These are phyloP conservation scores for Gymnocheta viridis DNA, from an alignment of 2,888 invertebrate genomes.

Conservation along the genomic window DNA sequence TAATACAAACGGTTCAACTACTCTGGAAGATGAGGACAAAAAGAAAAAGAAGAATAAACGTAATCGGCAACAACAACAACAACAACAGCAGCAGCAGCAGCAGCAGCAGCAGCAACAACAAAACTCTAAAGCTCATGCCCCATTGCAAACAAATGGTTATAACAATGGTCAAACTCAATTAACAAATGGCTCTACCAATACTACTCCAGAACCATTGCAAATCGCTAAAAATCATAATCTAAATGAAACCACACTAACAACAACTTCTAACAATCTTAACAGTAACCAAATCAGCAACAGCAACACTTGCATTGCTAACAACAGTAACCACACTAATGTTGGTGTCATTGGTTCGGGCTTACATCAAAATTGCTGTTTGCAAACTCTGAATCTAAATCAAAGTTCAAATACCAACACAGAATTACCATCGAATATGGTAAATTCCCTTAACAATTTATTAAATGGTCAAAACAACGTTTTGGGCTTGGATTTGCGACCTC, in stretches of 20 bases:
- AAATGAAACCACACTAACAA: conserved; percentile 19
- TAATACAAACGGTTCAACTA: conserved; percentile 55
- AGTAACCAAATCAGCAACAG: conserved; percentile 49
- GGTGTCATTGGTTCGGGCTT: conserved; percentile 80
- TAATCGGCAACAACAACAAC: conserved; percentile 82
- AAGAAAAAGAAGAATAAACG: conserved; percentile 87
- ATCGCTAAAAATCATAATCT: conserved; percentile 13
- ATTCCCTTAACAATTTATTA: conserved; percentile 74
- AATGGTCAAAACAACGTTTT: conserved; percentile 73
- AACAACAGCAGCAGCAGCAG: conserved; percentile 67
- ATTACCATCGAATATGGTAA: conserved; percentile 72
- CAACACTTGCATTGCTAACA: conserved; percentile 52
- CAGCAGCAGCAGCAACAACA: conserved; percentile 60
- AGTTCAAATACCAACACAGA: conserved; percentile 53
- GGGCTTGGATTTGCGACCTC: conserved; percentile 83
- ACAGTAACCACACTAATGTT: conserved; percentile 74
- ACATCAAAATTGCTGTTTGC: conserved; percentile 69
- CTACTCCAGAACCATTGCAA: conserved; percentile 47
- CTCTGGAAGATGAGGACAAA: conserved; percentile 82
- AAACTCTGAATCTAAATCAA: conserved; percentile 43
- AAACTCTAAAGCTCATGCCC: conserved; percentile 49
- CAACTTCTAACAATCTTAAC: conserved; percentile 38
- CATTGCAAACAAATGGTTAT: conserved; percentile 51
- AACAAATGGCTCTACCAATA: conserved; percentile 49
- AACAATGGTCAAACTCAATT: conserved; percentile 46